Evolutionary conservation across 1,140 invertebrate species (phyloP).

Genomic region (Acromyrmex echinatior): DNA sequence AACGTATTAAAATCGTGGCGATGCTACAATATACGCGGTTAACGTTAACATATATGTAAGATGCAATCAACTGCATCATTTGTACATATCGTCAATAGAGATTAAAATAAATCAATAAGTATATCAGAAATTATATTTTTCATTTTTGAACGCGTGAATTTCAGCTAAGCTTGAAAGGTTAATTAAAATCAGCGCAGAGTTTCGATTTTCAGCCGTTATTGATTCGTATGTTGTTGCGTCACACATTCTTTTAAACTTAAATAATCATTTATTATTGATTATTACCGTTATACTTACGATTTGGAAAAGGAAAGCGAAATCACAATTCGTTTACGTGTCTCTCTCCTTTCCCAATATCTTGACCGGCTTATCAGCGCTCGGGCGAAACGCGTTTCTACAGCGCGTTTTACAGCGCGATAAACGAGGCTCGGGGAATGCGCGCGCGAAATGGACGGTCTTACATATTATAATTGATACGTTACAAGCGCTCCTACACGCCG

Average conservation of each 20-base stretch:
- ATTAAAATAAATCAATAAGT: not conserved
- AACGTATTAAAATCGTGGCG: not conserved
- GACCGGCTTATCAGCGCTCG: conserved; percentile 46
- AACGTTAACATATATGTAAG: conserved; percentile 21
- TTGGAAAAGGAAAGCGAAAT: not conserved
- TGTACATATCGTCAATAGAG: not conserved
- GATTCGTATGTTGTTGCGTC: too few relatives aligned
- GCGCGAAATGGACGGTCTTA: conserved; percentile 65
- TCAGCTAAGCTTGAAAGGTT: not conserved
- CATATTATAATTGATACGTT: conserved; percentile 76
- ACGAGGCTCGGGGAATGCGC: conserved; percentile 54
- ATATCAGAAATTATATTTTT: not conserved
- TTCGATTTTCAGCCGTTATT: too few relatives aligned
- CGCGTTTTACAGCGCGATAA: conserved; percentile 61
- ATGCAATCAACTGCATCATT: not conserved
- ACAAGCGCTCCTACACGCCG: conserved; percentile 72
- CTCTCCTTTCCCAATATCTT: not conserved
- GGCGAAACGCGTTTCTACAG: conserved; percentile 55
- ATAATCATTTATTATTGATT: not conserved
- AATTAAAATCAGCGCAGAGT: not conserved
- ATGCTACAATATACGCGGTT: not conserved
- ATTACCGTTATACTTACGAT: not conserved
- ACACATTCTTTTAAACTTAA: too few relatives aligned
- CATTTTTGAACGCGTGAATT: not conserved
- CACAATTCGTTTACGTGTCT: not conserved